phyloP scores from a whole-genome alignment of 2,113 vertebrate species.

The Entelurus aequoreus region DNA sequence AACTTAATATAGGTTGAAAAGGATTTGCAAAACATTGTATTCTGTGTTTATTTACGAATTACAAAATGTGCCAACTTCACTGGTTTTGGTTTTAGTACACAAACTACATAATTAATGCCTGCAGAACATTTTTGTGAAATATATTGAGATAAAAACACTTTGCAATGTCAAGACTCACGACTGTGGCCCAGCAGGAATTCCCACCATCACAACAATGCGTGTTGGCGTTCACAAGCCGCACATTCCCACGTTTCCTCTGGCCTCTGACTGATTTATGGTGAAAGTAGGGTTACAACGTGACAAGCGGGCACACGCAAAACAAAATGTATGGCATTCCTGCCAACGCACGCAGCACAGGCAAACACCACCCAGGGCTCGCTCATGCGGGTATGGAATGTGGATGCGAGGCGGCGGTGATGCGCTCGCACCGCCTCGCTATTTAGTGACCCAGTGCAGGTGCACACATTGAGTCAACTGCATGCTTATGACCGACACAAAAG shows the following conservation, averaged over 20 bases:
- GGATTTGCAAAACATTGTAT: too few relatives aligned
- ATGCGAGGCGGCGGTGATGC: conserved; percentile 20
- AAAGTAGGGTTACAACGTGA: background rate
- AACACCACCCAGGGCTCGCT: conserved; percentile 21
- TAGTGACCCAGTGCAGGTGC: background rate
- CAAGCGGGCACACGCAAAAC: background rate
- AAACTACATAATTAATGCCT: too few relatives aligned
- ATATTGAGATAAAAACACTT: too few relatives aligned
- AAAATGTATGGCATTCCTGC: background rate
- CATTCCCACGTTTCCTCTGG: conserved; percentile 6
- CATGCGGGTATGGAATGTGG: conserved; percentile 31
- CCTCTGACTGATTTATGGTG: conserved; percentile 26
- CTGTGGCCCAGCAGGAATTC: too few relatives aligned
- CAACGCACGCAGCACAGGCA: conserved; percentile 1
- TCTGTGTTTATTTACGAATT: too few relatives aligned
- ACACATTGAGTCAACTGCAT: background rate
- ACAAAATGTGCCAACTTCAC: too few relatives aligned
- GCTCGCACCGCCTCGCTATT: conserved; percentile 23
- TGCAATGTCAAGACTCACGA: too few relatives aligned
- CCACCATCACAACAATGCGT: background rate
- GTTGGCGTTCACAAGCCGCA: conserved; percentile 6
- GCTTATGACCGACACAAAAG: too few relatives aligned
- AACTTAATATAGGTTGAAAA: too few relatives aligned
- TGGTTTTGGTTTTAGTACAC: too few relatives aligned
- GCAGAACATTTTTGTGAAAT: too few relatives aligned